A percentile compares a stretch with the other conserved stretches of the same genome.
Conservation (phyloP, 2,888 invertebrate genomes). For the Drosophila neotestacea region DNA sequence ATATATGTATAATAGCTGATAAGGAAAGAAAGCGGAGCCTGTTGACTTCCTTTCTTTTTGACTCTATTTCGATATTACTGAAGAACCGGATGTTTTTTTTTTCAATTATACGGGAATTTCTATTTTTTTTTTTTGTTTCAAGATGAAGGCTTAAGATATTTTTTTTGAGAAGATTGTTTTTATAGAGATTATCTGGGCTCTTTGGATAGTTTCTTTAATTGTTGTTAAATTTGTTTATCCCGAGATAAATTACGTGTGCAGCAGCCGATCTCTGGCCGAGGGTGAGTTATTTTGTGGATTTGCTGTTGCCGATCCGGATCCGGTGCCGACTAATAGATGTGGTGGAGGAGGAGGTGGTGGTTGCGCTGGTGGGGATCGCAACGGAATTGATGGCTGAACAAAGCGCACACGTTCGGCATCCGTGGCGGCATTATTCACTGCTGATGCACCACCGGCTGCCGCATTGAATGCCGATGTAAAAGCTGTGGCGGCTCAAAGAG, state of each 20-base stretch:
- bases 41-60: slow-evolving; percentile 3
- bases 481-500: slow-evolving; percentile 89
- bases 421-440: slow-evolving; percentile 58
- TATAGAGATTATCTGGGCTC: slow-evolving; percentile 48
- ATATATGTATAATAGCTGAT: slow-evolving; percentile 36
- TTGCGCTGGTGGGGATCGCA: slow-evolving; percentile 77
- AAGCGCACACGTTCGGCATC: slow-evolving; percentile 82
- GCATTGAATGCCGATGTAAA: slow-evolving; percentile 83
- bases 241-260: slow-evolving; percentile 80
- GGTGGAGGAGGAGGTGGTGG: slow-evolving; percentile 74
- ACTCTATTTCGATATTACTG: slow-evolving; percentile 2
- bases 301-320: slow-evolving; percentile 9
- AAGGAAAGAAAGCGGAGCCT: slow-evolving; percentile 36
- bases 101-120: neutral
- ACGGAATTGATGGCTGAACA: slow-evolving; percentile 82
- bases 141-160: slow-evolving; percentile 29
- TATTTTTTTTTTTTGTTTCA: neutral
- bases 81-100: slow-evolving; percentile 26
- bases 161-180: slow-evolving; percentile 13
- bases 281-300: slow-evolving; percentile 65
- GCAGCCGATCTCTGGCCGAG: slow-evolving; percentile 78
- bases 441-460: slow-evolving; percentile 66
- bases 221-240: slow-evolving; percentile 32
- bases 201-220: slow-evolving; percentile 52
- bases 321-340: slow-evolving; percentile 28